Percentiles rank a stretch among this genome's conserved stretches.
These are phyloP conservation scores for Holacanthus passer DNA, from an alignment of 2,113 vertebrate species.

Conservation along the genomic window DNA sequence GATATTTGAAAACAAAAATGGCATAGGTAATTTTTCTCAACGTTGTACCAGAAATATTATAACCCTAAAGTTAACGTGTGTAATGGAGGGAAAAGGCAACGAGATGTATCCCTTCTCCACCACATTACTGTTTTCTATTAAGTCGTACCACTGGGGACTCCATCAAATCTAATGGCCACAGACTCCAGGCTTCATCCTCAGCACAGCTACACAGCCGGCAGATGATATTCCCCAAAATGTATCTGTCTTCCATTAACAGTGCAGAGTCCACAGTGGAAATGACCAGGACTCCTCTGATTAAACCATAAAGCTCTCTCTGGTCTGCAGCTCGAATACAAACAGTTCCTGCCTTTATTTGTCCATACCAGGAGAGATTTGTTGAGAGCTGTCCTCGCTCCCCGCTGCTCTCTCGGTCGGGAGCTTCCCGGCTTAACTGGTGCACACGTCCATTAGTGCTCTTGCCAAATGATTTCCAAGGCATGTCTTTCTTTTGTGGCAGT, in stretches of 20 bases:
- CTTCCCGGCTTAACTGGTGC: too few relatives aligned
- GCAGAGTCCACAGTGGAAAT: background rate
- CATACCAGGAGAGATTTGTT: background rate
- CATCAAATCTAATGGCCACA: conserved; percentile 10
- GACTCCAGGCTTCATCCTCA: conserved; percentile 5
- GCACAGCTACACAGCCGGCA: background rate
- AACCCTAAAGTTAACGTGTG: background rate
- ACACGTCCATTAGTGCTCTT: background rate
- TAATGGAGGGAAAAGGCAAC: background rate
- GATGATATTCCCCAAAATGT: conserved; percentile 13
- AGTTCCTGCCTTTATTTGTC: background rate
- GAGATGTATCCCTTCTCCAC: background rate
- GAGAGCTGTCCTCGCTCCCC: background rate
- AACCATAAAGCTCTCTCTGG: conserved; percentile 6
- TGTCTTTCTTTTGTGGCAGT: background rate
- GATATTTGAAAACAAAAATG: too few relatives aligned
- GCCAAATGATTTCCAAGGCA: too few relatives aligned
- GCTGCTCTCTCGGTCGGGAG: background rate
- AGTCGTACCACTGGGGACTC: background rate
- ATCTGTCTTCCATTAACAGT: conserved; percentile 8
- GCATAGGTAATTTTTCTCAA: too few relatives aligned
- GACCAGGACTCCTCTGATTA: background rate
- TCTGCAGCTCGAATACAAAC: background rate
- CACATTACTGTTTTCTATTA: conserved; percentile 1
- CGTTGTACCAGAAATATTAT: too few relatives aligned